phyloP scores from a whole-genome alignment of 2,797 vertebrate genomes.

The Propithecus deckenii region DNA sequence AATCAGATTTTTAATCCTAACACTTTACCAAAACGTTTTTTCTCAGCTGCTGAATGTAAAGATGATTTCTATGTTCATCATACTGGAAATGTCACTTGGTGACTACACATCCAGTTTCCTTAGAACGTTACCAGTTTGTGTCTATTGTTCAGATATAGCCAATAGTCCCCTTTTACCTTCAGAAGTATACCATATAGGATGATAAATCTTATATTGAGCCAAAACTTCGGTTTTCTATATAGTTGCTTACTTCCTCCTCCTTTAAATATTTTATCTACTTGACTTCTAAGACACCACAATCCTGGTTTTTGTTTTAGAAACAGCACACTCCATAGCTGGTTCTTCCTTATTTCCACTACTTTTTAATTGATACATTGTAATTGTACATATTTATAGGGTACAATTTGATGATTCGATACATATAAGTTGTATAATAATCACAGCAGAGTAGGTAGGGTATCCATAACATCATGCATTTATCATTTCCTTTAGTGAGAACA shows the following conservation, averaged over 20 bases:
- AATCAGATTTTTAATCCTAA: background rate
- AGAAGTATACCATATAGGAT: background rate
- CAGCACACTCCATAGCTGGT: background rate
- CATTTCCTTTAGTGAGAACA: background rate
- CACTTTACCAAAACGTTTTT: background rate
- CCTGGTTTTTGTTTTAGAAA: background rate
- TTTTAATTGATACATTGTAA: background rate
- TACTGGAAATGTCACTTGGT: background rate
- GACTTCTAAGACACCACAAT: background rate
- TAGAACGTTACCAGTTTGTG: background rate
- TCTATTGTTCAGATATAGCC: background rate
- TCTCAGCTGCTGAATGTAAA: background rate
- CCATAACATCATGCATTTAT: background rate
- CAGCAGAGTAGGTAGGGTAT: background rate
- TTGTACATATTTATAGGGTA: background rate
- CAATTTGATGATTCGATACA: background rate
- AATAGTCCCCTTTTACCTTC: background rate
- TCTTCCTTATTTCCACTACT: background rate
- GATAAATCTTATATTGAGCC: background rate
- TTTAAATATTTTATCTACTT: background rate
- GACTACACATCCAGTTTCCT: background rate
- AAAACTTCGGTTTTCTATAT: background rate
- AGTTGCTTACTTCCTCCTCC: background rate
- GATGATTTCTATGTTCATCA: background rate
- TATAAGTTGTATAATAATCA: background rate